A percentile compares a stretch with the other conserved stretches of the same genome.
Evolutionary conservation across 1,140 invertebrate genomes (phyloP).

Genomic region (Diplogasteroides magnus): DNA sequence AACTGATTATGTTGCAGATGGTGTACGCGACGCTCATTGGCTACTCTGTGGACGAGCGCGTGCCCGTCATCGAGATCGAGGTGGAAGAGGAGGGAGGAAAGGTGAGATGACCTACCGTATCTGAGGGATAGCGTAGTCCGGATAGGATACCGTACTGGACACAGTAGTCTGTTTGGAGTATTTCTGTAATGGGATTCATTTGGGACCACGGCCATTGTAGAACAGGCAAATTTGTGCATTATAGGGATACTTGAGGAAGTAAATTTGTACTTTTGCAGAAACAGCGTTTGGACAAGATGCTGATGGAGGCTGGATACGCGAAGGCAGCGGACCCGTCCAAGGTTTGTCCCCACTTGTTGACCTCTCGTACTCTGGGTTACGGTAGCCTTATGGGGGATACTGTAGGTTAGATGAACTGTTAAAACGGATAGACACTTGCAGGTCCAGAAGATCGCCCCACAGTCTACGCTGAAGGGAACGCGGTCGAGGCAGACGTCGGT

Average conservation of each 20-base stretch:
- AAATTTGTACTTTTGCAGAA: conserved; percentile 20
- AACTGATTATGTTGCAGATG: background rate
- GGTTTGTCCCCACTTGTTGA: no score
- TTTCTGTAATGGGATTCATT: no score
- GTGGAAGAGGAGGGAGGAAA: conserved; percentile 2
- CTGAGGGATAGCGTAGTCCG: no score
- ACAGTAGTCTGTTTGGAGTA: no score
- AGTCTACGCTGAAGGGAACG: no score
- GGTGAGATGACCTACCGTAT: no score
- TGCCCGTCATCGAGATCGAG: conserved; percentile 15
- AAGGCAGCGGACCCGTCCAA: conserved; percentile 34
- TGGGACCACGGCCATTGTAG: conserved; percentile 7
- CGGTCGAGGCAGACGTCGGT: no score
- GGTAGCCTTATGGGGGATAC: no score
- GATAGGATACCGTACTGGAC: no score
- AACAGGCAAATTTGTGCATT: conserved; percentile 2
- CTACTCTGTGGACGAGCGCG: background rate
- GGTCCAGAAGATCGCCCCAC: no score
- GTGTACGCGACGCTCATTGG: background rate
- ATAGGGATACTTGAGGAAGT: background rate
- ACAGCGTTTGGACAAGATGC: conserved; percentile 17
- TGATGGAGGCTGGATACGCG: conserved; percentile 27
- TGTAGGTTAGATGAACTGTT: no score
- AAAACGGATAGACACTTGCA: no score
- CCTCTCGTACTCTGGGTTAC: background rate